Evolutionary conservation across 2,797 vertebrate species (phyloP).

Genomic region (Furcifer pardalis): DNA sequence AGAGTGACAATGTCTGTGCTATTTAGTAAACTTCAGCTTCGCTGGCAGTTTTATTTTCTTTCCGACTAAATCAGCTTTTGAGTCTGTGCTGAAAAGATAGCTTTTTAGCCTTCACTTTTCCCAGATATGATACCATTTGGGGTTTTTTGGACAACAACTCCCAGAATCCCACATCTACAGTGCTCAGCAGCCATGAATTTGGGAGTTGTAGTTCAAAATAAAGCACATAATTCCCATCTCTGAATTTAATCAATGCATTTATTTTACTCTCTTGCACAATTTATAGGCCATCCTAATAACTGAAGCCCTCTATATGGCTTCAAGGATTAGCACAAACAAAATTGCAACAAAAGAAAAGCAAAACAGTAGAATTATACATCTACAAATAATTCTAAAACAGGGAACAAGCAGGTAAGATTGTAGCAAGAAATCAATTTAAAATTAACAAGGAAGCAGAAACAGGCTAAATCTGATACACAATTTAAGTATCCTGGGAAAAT

Average conservation of each 20-base stretch:
- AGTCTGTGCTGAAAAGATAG: too few relatives aligned
- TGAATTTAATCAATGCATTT: too few relatives aligned
- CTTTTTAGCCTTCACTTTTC: background rate
- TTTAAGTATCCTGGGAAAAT: too few relatives aligned
- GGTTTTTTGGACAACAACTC: too few relatives aligned
- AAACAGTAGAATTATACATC: background rate
- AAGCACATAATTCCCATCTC: too few relatives aligned
- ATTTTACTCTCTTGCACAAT: background rate
- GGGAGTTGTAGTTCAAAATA: too few relatives aligned
- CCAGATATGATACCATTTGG: too few relatives aligned
- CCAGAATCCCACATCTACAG: too few relatives aligned
- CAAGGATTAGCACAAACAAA: background rate
- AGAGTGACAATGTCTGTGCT: slow-evolving; percentile 44
- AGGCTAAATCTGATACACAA: too few relatives aligned
- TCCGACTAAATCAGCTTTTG: background rate
- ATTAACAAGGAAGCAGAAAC: too few relatives aligned
- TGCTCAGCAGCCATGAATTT: too few relatives aligned
- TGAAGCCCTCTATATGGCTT: background rate
- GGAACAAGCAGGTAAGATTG: background rate
- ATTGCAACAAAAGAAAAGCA: background rate
- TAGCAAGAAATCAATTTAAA: too few relatives aligned
- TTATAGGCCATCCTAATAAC: background rate
- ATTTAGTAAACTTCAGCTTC: background rate
- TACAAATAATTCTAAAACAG: background rate
- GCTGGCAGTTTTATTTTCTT: background rate